Base-by-base conservation (phyloP, 2,797 vertebrate species). In the Mormyrops attenuatus region DNA sequence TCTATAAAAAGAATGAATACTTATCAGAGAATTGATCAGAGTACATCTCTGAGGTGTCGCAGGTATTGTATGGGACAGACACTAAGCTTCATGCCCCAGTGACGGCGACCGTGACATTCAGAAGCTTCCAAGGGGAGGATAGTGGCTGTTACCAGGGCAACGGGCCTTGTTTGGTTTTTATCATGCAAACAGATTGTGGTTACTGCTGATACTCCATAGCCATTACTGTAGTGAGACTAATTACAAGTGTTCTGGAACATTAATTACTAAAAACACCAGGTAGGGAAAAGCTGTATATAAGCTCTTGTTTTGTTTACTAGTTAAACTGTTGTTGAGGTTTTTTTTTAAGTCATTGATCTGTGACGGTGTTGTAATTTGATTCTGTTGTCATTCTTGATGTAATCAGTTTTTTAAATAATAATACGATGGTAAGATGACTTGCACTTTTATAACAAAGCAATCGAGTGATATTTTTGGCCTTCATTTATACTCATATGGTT, bases 91-190 rank as follows among this genome's bases (percentile, higher is more conserved):
- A 26, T 85, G 82, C n/a, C 41, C 53, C 85, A 17, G 49, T 38
- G 30, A 38, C 85, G 38, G 30, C 3, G 7, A 87, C 20, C 11
- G 30, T 87, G 85, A 87, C 85, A 88, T 90, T 92, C 85, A 92
- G 82, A 53, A 73, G 47, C 52, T 85, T 88, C 77, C 2, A 89
- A 92, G 88, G 52, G 69, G 60, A 89, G 52, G 50, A 20, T 57
- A 63, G 87, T 41, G 7, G 50, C 47, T 30, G 92, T 93, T 94
- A 90, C 92, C 92, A 5, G 82, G 89, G 91, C 85, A 92, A 92
- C 91, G 47, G 89, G 89, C 88, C 90, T 89, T 41, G 57, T 47
- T 84, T 47, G 80, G 26, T 34, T 66, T 47, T 66, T 80, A 41
- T 44, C 44, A 66, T 89, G 26, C 9, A 34, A 77, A 38, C 26